Evolutionary conservation across 1,140 invertebrate species (phyloP), one percentile per base, ranked within the genome.

Genomic region (Ceratina australensis): DNA sequence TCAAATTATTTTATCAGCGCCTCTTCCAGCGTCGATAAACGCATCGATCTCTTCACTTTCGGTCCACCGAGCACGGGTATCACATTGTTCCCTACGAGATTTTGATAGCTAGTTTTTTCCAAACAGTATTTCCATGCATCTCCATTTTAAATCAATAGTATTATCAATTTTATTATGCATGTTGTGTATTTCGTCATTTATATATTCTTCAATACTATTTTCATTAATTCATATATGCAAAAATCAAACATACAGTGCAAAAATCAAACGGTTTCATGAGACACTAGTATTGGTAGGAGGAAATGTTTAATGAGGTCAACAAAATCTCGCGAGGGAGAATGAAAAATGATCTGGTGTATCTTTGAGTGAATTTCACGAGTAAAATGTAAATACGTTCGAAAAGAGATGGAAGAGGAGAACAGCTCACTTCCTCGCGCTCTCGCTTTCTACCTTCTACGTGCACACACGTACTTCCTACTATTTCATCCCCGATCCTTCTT

Each of bases 371-470:
- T 85, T 87, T 87, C 81, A 82, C 81, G 82, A 87, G 80, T 81
- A 85, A 88, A 88, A 88, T 87, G 84, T 81, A 88, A 89, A 89
- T 88, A 86, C 87, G 82, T 84, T 88, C 79, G 84, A 63, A 68
- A 66, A 57, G 78, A 84, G 74, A 49, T 20, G 15, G 59, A 81
- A 81, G 78, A 79, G 82, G 80, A 82, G 74, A 78, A 50, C 52
- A 24, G 33, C 72, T 80, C 82, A 57, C 76, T 72, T 81, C 64
- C 65, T 76, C 54, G 1, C 67, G 47, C 61, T 33, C 66, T 61
- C 50, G 20, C 67, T 54, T 63, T 52, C 59, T 72, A 18, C 18
- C 49, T 24, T 66, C 28, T 20, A n/a, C 7, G 22, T 12, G 47
- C 65, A 33, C 56, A 26, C 50, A 65, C 54, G 22, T 63, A 52